Evolutionary conservation across 2,888 invertebrate genomes (phyloP), one percentile per base, ranked within the genome.

Genomic region (Perizoma flavofasciatum): DNA sequence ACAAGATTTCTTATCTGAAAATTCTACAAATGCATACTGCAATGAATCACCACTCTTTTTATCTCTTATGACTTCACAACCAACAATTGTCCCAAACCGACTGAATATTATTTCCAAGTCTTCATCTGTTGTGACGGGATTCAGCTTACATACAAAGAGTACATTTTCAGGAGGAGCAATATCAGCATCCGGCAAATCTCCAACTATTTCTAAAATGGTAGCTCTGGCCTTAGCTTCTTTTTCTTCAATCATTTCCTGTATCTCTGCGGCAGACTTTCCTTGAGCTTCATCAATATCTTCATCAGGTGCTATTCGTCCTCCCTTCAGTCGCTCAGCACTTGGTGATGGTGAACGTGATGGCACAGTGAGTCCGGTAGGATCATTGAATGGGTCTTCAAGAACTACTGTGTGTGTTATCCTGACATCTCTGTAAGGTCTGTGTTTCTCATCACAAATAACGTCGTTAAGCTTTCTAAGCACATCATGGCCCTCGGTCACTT

Each of bases 111-210:
- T 98, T 92, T 99, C 98, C 64, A 99, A 92, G 86, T 99, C 98
- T 77, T 99, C 99, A 83, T 98, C 98, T 7, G 95, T 97, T 0
- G 99, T 99, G 0, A 99, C 98, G 0, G 99, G 99, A 92, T 99
- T 99, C 22, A 99, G 92, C 90, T 99, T 99, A 86, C 99, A 99
- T 37, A 99, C 98, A 92, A 99, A 99, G 0, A 99, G 92, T 3
- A 99, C 99, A 93, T 99, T 99, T 89, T 99, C 99, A 6, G 99
- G 99, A 0, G 99, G 99, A 5, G 98, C 98, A 85, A 98, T 96
- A 61, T 99, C 99, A 9, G 98, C 99, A 92, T 98, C 97, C 0
- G 99, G 99, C 59, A 99, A 93, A 85, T 99, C 99, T 0, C 99
- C 99, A 32, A 99, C 98, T 93, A 99, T 99, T 93, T 99, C 99